Conservation (phyloP, 2,797 vertebrate species). For the Etheostoma nigrum region DNA sequence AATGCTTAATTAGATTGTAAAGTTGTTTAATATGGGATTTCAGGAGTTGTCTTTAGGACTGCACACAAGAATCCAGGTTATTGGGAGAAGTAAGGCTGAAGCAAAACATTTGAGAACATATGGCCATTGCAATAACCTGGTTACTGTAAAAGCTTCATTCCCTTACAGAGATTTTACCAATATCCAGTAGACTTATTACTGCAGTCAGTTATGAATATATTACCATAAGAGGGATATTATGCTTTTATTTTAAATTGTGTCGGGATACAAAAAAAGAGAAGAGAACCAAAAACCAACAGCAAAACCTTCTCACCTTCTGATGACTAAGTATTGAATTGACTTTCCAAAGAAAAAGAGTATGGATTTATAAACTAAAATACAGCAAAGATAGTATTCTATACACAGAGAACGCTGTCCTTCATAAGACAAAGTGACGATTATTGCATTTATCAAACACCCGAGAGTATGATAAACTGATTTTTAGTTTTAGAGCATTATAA, state of each 20-base stretch:
- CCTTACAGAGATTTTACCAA: background rate
- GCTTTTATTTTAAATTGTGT: background rate
- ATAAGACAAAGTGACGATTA: background rate
- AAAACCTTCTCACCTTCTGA: background rate
- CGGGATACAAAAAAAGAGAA: background rate
- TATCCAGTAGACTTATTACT: background rate
- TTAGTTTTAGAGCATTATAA: background rate
- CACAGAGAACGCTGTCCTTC: background rate
- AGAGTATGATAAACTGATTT: background rate
- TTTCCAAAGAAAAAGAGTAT: background rate
- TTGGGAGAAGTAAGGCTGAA: constrained; percentile 2
- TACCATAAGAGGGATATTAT: background rate
- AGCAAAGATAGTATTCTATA: background rate
- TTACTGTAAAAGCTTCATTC: background rate
- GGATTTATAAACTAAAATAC: background rate
- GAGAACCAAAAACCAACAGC: background rate
- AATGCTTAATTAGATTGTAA: constrained; percentile 68
- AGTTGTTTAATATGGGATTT: constrained; percentile 57
- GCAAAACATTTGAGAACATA: constrained; percentile 5
- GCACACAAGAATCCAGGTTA: constrained; percentile 11
- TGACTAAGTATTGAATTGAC: background rate
- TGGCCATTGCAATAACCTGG: background rate
- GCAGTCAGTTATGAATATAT: background rate
- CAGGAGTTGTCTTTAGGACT: constrained; percentile 9
- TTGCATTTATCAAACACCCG: background rate